These are phyloP conservation scores for Thaleichthys pacificus DNA, from an alignment of 2,797 vertebrate genomes.

Conservation along the genomic window DNA sequence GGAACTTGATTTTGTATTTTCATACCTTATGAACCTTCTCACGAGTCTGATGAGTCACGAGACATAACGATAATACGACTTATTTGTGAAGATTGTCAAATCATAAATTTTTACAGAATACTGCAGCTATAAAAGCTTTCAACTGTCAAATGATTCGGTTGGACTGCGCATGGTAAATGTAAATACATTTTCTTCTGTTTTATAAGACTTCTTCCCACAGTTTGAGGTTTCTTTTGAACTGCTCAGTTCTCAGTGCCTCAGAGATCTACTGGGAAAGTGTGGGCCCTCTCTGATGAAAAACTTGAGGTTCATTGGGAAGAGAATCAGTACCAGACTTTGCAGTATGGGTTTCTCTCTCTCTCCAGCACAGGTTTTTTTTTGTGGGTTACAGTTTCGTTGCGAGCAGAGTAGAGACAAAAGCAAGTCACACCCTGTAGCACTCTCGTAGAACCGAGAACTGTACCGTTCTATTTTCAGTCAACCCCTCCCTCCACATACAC, in stretches of 20 bases:
- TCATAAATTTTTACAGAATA: not conserved
- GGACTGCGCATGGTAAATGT: too few species aligned
- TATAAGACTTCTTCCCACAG: not conserved
- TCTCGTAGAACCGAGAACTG: constrained; percentile 23
- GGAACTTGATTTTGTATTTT: constrained; percentile 14
- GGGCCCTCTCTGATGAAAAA: constrained; percentile 26
- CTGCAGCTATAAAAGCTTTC: not conserved
- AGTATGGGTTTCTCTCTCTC: constrained; percentile 28
- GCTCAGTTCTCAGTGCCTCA: constrained; percentile 18
- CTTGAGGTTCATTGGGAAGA: constrained; percentile 27
- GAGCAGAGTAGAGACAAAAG: constrained; percentile 25
- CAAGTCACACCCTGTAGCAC: constrained; percentile 23
- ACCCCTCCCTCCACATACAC: not conserved
- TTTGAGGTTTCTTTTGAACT: constrained; percentile 30
- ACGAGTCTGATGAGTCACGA: constrained; percentile 21
- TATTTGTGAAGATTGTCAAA: not conserved
- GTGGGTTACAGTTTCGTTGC: constrained; percentile 24
- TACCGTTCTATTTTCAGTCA: constrained; percentile 27
- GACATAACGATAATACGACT: not conserved
- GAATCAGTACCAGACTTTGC: constrained; percentile 24
- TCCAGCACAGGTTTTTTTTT: constrained; percentile 34
- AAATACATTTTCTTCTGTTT: too few species aligned
- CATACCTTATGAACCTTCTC: not conserved
- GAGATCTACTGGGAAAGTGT: constrained; percentile 28
- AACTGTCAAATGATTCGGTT: not conserved